Base-by-base conservation (phyloP, 2,888 invertebrate species). In the Chouioia cunea region DNA sequence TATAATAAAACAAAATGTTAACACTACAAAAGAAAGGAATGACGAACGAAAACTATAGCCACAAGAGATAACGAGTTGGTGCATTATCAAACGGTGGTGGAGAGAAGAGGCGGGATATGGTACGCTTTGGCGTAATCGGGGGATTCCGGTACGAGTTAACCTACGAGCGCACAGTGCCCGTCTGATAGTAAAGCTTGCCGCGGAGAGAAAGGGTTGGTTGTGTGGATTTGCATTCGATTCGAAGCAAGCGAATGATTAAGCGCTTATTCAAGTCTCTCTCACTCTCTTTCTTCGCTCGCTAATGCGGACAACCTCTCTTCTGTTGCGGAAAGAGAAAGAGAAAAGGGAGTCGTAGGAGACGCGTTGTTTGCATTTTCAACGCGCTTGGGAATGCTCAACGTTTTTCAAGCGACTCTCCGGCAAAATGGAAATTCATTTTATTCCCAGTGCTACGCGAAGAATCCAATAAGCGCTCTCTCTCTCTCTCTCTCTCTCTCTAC, bases 171-270 rank as follows among this genome's bases (percentile, higher is more conserved):
- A 36, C 36, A 36, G 36, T 36, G 22, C 20, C 3, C 18, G 14
- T 23, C 44, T 22, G 47, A 47, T 47, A 22, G 36, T 50, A n/a
- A 18, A 53, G 47, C 18, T 20, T 2, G 16, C 43, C 52, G 47
- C 14, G n/a, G 20, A 18, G 63, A 56, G 23, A 14, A 36, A 48
- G 16, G 22, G 56, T n/a, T 20, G 53, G 47, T 1, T 10, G 14
- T 16, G 27, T 36, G 65, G 65, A 70, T 73, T 70, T 65, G 60
- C 70, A 68, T 73, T 73, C 67, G 70, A 73, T 70, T 73, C 62
- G 47, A 56, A n/a, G 36, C 6, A 12, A 36, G 36, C 54, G 56
- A 36, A 60, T 73, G 70, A 73, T 73, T 67, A 64, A 73, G 67
- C 64, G 64, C 58, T 70, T 46, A n/a, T n/a, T 54, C 53, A 56